Percentiles rank a stretch among this genome's conserved stretches.
phyloP scores from a whole-genome alignment of 2,113 vertebrate species.

The Balaenoptera acutorostrata region DNA sequence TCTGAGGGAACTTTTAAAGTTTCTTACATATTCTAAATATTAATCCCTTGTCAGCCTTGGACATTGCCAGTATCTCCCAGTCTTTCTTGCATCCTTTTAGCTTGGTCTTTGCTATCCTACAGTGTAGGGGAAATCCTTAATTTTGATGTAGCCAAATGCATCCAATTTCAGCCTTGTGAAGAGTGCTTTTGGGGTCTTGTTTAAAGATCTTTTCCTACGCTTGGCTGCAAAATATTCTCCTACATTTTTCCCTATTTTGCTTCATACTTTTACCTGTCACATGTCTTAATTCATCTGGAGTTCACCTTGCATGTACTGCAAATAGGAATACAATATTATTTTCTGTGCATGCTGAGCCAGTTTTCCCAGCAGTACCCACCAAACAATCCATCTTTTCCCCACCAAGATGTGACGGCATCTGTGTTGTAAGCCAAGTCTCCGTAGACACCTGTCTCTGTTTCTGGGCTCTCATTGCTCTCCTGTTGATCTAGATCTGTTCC shows the following conservation, averaged over 20 bases:
- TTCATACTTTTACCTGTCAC: too few relatives aligned
- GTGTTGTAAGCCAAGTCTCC: too few relatives aligned
- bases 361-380: too few relatives aligned
- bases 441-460: too few relatives aligned
- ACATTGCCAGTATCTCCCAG: not conserved
- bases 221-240: not conserved
- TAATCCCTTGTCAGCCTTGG: not conserved
- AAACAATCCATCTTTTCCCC: too few relatives aligned
- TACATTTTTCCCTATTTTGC: not conserved
- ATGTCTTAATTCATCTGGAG: too few relatives aligned
- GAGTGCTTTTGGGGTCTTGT: not conserved
- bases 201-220: not conserved
- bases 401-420: too few relatives aligned
- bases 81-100: not conserved
- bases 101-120: not conserved
- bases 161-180: not conserved
- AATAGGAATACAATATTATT: too few relatives aligned
- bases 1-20: not conserved
- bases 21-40: not conserved
- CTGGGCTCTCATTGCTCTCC: too few relatives aligned
- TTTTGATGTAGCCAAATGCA: not conserved
- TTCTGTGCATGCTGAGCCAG: too few relatives aligned
- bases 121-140: not conserved
- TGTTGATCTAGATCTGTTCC: too few relatives aligned
- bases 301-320: too few relatives aligned